Base-by-base conservation (phyloP, 2,797 vertebrate species). In the Fistularia commersonii region DNA sequence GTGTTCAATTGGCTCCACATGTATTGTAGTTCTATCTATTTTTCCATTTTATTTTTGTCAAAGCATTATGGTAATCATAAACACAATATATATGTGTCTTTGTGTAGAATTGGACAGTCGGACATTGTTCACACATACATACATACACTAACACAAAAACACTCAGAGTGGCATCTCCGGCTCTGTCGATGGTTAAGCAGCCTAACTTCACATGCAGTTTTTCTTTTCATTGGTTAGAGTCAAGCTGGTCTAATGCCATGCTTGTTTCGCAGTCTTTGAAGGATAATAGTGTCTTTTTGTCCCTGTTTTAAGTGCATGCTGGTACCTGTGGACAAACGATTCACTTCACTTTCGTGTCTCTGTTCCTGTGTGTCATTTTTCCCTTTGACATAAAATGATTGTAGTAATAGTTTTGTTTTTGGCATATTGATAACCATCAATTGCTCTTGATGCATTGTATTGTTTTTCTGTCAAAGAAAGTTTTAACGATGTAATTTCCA, bases 301-400 rank as follows among this genome's bases (percentile, higher is more conserved):
- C 41, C 41, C 14, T 57, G 65, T 82, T 84, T 84, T 70, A 84
- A 83, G 75, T 81, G 58, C 15, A 3, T 55, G 51, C 59, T 57
- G 65, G 48, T 33, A 75, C 73, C 83, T 81, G 72, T 80, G 67
- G 82, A 82, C 76, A 80, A 70, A 76, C 64, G 58, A 78, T 81
- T 78, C 2, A 41, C 58, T 80, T 74, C 49, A 46, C 70, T 70
- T 37, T 52, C 9, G 41, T 14, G 41, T 54, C 74, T 82, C 78
- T 82, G 67, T 82, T 77, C 66, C 48, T 71, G 62, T 51, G 45
- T 72, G 48, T 67, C 80, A 36, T 52, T 66, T 79, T 76, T 64
- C 2, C 10, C 36, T 47, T 57, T 76, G 57, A 42, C 63, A 34
- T 45, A 40, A 57, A 52, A 40, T 50, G 39, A 58, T 65, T 70